Percentiles rank a stretch among this genome's conserved stretches.
Evolutionary conservation across 2,888 invertebrate species (phyloP).

Genomic region (Thymelicus acteon): DNA sequence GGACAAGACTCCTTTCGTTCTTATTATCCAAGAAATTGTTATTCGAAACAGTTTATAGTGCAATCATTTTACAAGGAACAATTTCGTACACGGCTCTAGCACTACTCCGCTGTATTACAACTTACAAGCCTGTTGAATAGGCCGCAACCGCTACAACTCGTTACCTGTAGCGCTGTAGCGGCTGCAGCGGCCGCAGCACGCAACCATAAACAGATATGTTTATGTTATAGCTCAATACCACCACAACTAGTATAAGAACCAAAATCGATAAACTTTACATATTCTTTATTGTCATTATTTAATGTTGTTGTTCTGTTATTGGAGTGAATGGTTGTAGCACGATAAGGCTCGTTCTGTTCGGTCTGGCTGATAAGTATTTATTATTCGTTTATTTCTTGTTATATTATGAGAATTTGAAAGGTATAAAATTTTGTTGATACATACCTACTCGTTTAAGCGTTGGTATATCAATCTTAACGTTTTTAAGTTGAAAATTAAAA

Average conservation of each 20-base stretch:
- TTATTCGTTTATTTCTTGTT: no score
- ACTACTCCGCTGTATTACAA: neutral
- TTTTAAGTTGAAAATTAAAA: no score
- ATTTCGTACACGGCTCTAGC: neutral
- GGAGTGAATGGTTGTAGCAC: neutral
- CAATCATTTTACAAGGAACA: no score
- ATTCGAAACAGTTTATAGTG: no score
- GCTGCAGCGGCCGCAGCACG: no score
- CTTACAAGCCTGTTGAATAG: constrained; percentile 11
- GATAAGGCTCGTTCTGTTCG: neutral
- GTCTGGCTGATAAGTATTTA: no score
- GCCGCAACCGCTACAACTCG: constrained; percentile 7
- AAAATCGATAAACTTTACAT: constrained; percentile 20
- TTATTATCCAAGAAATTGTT: no score
- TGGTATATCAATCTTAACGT: no score
- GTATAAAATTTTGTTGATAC: no score
- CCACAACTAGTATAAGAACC: constrained; percentile 14
- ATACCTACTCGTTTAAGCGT: no score
- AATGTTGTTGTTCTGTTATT: neutral
- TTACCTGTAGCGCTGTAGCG: constrained; percentile 9
- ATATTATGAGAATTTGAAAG: no score
- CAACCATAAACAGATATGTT: constrained; percentile 28
- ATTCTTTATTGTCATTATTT: constrained; percentile 16
- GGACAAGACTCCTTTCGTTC: no score
- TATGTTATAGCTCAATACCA: constrained; percentile 29